phyloP scores from a whole-genome alignment of 2,888 invertebrate genomes.

The Drosophila kuntzei region DNA sequence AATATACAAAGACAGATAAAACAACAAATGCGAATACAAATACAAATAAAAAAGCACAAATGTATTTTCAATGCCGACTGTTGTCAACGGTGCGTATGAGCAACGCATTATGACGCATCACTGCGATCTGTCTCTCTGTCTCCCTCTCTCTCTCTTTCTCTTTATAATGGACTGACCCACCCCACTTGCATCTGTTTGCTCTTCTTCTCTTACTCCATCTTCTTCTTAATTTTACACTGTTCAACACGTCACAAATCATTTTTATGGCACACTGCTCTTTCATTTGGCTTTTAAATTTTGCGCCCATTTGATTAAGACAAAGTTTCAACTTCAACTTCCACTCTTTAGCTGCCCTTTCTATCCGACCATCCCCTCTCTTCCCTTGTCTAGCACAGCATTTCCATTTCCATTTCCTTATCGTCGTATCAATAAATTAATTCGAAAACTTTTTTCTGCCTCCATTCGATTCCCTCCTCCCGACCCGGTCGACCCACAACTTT shows the following conservation, averaged over 20 bases:
- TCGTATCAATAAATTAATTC: conserved; percentile 81
- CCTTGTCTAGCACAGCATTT: conserved; percentile 23
- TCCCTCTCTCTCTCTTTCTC: neutral
- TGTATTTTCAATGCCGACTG: conserved; percentile 42
- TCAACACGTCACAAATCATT: conserved; percentile 64
- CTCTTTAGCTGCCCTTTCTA: conserved; percentile 51
- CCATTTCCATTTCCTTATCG: conserved; percentile 65
- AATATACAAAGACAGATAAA: conserved; percentile 36
- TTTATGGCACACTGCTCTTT: conserved; percentile 59
- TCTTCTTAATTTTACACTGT: neutral
- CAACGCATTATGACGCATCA: conserved; percentile 51
- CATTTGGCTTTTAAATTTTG: conserved; percentile 61
- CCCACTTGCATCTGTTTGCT: conserved; percentile 14
- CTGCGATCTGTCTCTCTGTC: conserved; percentile 13
- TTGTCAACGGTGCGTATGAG: conserved; percentile 67
- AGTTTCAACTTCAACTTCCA: conserved; percentile 31
- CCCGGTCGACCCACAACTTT: too few species aligned
- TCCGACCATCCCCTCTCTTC: conserved; percentile 13
- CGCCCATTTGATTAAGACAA: conserved; percentile 69
- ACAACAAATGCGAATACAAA: conserved; percentile 30
- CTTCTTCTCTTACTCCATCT: neutral
- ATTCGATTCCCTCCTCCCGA: conserved; percentile 52
- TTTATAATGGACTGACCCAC: conserved; percentile 16
- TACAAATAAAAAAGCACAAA: conserved; percentile 13
- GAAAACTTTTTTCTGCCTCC: conserved; percentile 76